Conservation (phyloP, 2,888 invertebrate genomes). For the Scaptomyza reducta region DNA sequence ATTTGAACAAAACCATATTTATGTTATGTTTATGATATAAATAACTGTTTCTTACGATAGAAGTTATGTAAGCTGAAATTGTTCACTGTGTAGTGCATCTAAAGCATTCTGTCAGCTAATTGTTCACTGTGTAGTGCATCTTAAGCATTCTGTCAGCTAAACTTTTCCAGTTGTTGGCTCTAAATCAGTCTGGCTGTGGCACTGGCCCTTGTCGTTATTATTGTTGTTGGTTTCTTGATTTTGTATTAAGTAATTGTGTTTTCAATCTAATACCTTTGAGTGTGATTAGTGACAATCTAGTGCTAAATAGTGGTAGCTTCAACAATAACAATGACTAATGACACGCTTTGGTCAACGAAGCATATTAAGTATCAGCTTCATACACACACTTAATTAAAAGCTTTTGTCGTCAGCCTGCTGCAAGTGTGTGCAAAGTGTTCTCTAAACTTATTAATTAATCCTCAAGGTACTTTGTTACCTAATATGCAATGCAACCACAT, state of each 20-base stretch:
- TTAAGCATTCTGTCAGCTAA: neutral
- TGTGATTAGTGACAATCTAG: neutral
- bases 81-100: neutral
- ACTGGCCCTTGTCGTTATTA: neutral
- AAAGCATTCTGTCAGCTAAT: neutral
- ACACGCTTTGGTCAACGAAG: conserved; percentile 10
- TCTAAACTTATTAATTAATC: conserved; percentile 26
- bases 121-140: neutral
- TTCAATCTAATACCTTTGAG: conserved; percentile 43
- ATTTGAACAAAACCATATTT: no score
- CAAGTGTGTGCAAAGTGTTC: neutral
- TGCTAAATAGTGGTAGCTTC: conserved; percentile 2
- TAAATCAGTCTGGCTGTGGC: conserved; percentile 2
- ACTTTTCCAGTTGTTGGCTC: neutral
- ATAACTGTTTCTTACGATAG: no score
- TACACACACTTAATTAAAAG: conserved; percentile 6
- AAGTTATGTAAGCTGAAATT: neutral
- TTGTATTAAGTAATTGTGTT: neutral
- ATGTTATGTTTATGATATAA: no score
- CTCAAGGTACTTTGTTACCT: conserved; percentile 19
- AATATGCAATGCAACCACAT: no score
- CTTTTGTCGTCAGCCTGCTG: neutral
- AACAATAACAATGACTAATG: conserved; percentile 26
- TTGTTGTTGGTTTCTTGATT: neutral
- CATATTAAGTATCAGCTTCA: conserved; percentile 20